Evolutionary conservation across 2,113 vertebrate genomes (phyloP).

Genomic region (Oostethus manadensis): DNA sequence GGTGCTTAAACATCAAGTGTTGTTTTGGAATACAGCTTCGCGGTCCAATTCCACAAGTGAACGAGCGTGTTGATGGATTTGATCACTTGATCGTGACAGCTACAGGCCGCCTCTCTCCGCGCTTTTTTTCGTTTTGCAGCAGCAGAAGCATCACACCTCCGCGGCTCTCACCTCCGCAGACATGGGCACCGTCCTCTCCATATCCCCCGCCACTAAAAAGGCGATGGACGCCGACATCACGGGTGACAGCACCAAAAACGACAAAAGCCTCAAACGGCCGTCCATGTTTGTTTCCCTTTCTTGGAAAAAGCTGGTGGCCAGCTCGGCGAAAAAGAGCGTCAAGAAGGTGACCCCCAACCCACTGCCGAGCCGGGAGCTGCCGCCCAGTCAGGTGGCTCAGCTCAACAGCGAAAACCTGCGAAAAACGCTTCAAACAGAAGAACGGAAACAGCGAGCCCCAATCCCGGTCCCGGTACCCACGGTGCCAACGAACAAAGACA

Average conservation of each 20-base stretch:
- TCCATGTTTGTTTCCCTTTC: conserved; percentile 85
- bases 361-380: conserved; percentile 34
- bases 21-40: not conserved
- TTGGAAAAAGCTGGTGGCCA: conserved; percentile 85
- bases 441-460: conserved; percentile 70
- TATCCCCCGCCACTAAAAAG: conserved; percentile 79
- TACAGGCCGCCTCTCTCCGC: conserved; percentile 41
- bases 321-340: conserved; percentile 83
- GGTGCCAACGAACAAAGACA: conserved; percentile 51
- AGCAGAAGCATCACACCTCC: conserved; percentile 24
- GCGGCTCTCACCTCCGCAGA: conserved; percentile 35
- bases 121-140: conserved; percentile 31
- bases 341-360: conserved; percentile 89
- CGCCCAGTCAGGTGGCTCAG: conserved; percentile 59
- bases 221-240: conserved; percentile 55
- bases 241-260: conserved; percentile 49
- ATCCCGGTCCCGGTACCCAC: conserved; percentile 77
- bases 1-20: no score
- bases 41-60: not conserved
- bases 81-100: conserved; percentile 50
- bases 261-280: conserved; percentile 84
- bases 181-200: conserved; percentile 93
- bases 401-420: conserved; percentile 65
- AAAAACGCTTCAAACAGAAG: conserved; percentile 57
- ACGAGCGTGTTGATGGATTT: conserved; percentile 53